Evolutionary conservation across 2,113 vertebrate genomes (phyloP), one percentile per base, ranked within the genome.

Genomic region (Argyrosomus japonicus): DNA sequence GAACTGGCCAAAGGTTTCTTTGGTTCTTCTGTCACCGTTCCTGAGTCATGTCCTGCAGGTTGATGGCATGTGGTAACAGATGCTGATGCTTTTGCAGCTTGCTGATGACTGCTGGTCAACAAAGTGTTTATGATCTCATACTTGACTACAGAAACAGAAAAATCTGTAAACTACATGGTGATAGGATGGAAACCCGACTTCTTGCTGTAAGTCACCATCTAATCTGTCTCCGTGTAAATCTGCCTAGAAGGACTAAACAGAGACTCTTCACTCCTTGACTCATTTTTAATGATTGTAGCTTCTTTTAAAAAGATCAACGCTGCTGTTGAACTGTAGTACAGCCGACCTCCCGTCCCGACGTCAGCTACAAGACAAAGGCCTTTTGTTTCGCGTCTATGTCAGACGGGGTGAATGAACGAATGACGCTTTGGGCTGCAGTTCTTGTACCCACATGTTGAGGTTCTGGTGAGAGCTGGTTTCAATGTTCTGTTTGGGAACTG

Each of bases 311-410:
- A 53, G n/a, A 45, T 51, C 64, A 19, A 1, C 75, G 5, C 25
- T 64, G 63, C 19, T 17, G 56, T 47, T 40, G 80, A 61, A 6
- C 48, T 48, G 73, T 1, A 63, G 36, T 15, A 1, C 0, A 40
- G 45, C 53, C 64, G 21, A 5, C 51, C 74, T 71, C 68, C 40
- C 2, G 25, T 53, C 67, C 78, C 61, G 75, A 67, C 65, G 27
- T 48, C 77, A 25, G 77, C 47, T 0, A 4, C 0, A 6, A 61
- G 69, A 86, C 81, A 86, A 83, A 77, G 53, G 43, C 25, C 67
- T 72, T 79, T 79, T 86, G 84, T 83, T 18, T 64, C 5, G 15
- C 1, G 8, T 64, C 64, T 48, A 1, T 36, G 73, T 83, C 78
- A 27, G 72, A 68, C 5, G 51, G 12, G 9, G 29, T 25, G 21